Evolutionary conservation across 2,888 invertebrate genomes (phyloP), one percentile per base, ranked within the genome.

Genomic region (Thera britannica): DNA sequence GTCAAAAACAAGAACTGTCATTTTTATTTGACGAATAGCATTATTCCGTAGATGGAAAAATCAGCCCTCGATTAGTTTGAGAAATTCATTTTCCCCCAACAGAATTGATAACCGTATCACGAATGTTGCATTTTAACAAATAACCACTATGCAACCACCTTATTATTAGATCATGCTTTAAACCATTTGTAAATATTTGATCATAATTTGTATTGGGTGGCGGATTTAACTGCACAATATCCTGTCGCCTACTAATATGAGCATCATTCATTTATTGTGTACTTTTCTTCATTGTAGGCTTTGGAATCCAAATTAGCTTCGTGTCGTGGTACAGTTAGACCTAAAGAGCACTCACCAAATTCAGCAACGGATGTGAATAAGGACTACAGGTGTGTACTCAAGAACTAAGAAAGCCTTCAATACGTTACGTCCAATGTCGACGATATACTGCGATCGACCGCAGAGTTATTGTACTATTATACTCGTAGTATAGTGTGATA

Each of bases 301-400:
- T 94, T 96, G 94, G 96, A 96, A 94, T 95, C 95, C 85, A 96
- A 96, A 87, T 94, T 96, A 90, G 95, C 95, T 77, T 95, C 95
- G 83, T 95, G 95, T 94, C 94, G 95, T 79, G 93, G 93, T 90
- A 88, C 94, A 68, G 91, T 93, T 92, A 94, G 92, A 91, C 93
- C 94, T 90, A 93, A 92, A 88, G 94, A 93, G 82, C 93, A 90
- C 81, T 90, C 94, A 79, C 90, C 94, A 83, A 94, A 94, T 84
- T 83, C 91, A 71, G 85, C 86, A 78, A 82, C 93, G 75, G 94
- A 94, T 76, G 94, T 93, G 78, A 93, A 83, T 92, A 94, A 94
- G 91, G 94, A 94, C 89, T 94, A 92, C 94, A 94, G 94, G 90
- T 94, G 94, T 89, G 92, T 91, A 88, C 90, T 93, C 87, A 93